These are phyloP conservation scores for Poecilia velifera DNA, from an alignment of 2,797 vertebrate genomes.

Conservation along the genomic window DNA sequence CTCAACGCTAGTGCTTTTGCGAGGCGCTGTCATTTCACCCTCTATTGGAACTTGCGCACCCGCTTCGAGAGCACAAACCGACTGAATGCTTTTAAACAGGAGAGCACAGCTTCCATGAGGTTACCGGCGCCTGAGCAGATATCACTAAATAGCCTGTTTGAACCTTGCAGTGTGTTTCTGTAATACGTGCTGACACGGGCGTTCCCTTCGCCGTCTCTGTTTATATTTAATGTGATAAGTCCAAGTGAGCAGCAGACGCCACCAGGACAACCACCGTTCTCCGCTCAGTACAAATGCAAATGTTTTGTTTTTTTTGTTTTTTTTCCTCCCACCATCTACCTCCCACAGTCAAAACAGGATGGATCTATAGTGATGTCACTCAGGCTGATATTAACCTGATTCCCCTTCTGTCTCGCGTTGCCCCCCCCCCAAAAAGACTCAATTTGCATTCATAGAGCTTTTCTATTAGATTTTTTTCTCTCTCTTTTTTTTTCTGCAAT, in stretches of 20 bases:
- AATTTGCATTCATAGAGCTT: conserved; percentile 83
- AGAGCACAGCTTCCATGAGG: conserved; percentile 61
- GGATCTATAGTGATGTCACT: conserved; percentile 67
- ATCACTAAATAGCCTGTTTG: conserved; percentile 65
- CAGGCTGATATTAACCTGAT: conserved; percentile 71
- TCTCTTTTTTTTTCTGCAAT: conserved; percentile 29
- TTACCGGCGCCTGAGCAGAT: conserved; percentile 62
- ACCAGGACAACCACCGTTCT: conserved; percentile 46
- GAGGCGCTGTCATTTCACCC: conserved; percentile 15
- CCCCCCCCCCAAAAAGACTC: conserved; percentile 55
- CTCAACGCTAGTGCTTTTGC: neutral
- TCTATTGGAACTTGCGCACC: conserved; percentile 32
- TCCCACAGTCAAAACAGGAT: conserved; percentile 45
- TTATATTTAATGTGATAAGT: conserved; percentile 80
- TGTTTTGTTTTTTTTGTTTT: conserved; percentile 24
- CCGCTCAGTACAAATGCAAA: conserved; percentile 51
- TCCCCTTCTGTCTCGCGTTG: conserved; percentile 52
- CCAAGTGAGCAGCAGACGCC: conserved; percentile 41
- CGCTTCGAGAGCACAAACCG: conserved; percentile 51
- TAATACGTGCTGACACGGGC: conserved; percentile 74
- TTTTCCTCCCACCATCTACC: conserved; percentile 7
- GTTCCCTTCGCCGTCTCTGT: conserved; percentile 54
- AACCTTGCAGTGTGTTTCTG: conserved; percentile 69
- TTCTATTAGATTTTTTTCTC: conserved; percentile 81
- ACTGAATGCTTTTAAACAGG: conserved; percentile 54